These are phyloP conservation scores for Parochlus steinenii DNA, from an alignment of 2,888 invertebrate genomes.

Conservation along the genomic window DNA sequence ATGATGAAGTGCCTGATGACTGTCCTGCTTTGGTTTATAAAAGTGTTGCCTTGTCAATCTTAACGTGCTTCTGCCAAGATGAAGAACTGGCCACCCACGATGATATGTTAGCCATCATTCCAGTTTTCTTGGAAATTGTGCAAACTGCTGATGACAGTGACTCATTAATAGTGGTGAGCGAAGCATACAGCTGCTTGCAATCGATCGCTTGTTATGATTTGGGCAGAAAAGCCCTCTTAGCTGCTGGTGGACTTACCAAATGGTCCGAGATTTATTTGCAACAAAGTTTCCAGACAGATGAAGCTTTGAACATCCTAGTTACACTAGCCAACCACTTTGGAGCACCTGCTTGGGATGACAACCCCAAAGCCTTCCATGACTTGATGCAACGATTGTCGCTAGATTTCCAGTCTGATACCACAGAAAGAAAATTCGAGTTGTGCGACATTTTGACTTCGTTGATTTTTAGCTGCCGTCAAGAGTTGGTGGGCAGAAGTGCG, in stretches of 20 bases:
- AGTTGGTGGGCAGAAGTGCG: constrained; percentile 43
- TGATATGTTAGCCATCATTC: constrained; percentile 68
- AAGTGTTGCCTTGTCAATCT: constrained; percentile 73
- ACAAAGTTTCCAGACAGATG: constrained; percentile 79
- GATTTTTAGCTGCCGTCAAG: constrained; percentile 52
- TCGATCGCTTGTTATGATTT: constrained; percentile 61
- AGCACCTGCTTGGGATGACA: constrained; percentile 55
- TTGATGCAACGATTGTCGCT: constrained; percentile 66
- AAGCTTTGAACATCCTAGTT: constrained; percentile 66
- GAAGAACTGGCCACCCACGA: constrained; percentile 63
- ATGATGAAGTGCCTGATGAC: constrained; percentile 63
- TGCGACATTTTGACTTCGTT: constrained; percentile 63
- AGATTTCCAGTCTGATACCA: constrained; percentile 78
- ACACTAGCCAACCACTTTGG: constrained; percentile 57
- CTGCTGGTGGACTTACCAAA: constrained; percentile 60
- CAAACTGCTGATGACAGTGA: constrained; percentile 74
- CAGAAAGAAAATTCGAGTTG: constrained; percentile 77
- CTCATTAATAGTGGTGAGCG: constrained; percentile 70
- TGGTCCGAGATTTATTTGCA: constrained; percentile 76
- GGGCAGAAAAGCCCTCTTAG: constrained; percentile 63
- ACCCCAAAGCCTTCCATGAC: constrained; percentile 64
- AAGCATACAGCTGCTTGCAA: constrained; percentile 69
- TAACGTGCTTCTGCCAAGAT: constrained; percentile 73
- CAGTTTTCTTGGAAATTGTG: constrained; percentile 68
- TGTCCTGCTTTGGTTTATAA: constrained; percentile 83